These are phyloP conservation scores for Parelbella ahira DNA, from an alignment of 2,888 invertebrate species.

Conservation along the genomic window DNA sequence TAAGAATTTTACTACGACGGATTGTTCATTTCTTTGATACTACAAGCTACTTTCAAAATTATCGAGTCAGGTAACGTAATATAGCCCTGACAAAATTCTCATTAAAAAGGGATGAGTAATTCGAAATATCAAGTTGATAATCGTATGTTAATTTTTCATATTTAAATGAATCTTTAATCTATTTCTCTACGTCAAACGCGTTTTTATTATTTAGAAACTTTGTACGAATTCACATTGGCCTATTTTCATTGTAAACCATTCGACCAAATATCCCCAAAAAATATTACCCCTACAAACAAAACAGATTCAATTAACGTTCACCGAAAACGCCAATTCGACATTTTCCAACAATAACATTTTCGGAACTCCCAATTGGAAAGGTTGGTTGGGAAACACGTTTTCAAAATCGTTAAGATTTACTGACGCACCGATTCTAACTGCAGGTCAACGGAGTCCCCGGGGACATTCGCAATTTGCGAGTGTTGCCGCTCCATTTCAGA, in stretches of 20 bases:
- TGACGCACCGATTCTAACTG: conserved; percentile 40
- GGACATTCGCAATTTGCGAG: conserved; percentile 46
- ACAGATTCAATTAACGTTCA: conserved; percentile 24
- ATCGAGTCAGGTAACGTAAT: no score
- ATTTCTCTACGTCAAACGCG: no score
- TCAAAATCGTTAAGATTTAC: conserved; percentile 40
- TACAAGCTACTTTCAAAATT: no score
- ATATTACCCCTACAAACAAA: conserved; percentile 23
- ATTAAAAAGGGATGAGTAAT: no score
- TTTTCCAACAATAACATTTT: conserved; percentile 26
- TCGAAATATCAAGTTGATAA: no score
- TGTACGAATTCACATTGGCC: no score
- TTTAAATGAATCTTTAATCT: no score
- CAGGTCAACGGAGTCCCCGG: conserved; percentile 39
- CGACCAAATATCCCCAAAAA: conserved; percentile 9
- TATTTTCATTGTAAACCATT: conserved; percentile 1
- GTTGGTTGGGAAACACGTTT: conserved; percentile 33
- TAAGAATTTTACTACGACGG: no score
- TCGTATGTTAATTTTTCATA: no score
- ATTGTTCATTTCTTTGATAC: no score
- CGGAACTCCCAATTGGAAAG: conserved; percentile 23
- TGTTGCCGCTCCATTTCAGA: conserved; percentile 46
- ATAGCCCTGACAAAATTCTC: no score
- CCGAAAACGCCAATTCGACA: conserved; percentile 24
- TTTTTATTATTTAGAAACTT: no score